A percentile compares a stretch with the other conserved stretches of the same genome.
phyloP scores from a whole-genome alignment of 2,113 vertebrate species.

The Pongo pygmaeus region DNA sequence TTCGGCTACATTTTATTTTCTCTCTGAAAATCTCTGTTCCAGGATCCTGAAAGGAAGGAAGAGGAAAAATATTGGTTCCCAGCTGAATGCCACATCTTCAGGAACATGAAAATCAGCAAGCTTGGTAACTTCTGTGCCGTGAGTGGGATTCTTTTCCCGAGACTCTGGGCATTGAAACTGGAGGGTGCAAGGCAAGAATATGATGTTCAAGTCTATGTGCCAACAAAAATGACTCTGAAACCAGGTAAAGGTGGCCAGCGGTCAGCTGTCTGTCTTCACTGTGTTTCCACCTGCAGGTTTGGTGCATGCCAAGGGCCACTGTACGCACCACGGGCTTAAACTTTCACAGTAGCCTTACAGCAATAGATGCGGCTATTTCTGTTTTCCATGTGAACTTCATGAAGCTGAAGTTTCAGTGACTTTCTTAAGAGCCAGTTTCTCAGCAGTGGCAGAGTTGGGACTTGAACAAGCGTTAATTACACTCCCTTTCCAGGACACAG shows the following conservation, averaged over 20 bases:
- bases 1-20: neutral
- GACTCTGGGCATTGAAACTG: too few species aligned
- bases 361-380: rapidly evolving
- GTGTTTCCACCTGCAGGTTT: rapidly evolving
- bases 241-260: rapidly evolving
- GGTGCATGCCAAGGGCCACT: rapidly evolving
- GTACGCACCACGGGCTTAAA: rapidly evolving
- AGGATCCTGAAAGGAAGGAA: neutral
- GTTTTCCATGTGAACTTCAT: rapidly evolving
- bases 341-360: rapidly evolving
- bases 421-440: neutral
- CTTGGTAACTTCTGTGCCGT: neutral
- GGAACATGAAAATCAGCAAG: rapidly evolving
- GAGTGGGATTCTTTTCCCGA: rapidly evolving
- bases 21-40: neutral
- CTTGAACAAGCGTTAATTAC: rapidly evolving
- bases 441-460: rapidly evolving
- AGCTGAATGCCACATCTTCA: neutral
- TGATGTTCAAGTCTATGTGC: rapidly evolving
- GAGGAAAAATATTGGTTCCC: neutral
- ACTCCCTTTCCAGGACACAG: rapidly evolving
- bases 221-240: rapidly evolving
- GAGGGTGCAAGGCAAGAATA: rapidly evolving
- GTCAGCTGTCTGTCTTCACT: rapidly evolving
- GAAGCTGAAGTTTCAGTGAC: rapidly evolving